A percentile compares a stretch with the other conserved stretches of the same genome.
phyloP scores from a whole-genome alignment of 2,113 vertebrate species.

The Phoenicopterus ruber region DNA sequence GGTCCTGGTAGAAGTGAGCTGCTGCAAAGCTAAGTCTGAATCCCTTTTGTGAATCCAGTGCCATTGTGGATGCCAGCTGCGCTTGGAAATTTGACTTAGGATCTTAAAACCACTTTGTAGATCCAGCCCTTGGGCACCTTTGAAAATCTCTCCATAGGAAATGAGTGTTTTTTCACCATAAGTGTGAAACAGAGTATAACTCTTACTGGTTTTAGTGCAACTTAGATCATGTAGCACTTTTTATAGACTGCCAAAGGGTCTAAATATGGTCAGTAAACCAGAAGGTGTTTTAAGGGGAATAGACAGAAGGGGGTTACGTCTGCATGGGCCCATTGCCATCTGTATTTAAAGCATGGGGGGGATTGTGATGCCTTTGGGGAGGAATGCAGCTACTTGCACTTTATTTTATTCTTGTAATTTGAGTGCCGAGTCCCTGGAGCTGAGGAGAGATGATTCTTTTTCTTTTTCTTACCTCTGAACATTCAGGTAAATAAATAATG shows the following conservation, averaged over 20 bases:
- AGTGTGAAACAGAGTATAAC: slow-evolving; percentile 27
- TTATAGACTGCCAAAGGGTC: slow-evolving; percentile 54
- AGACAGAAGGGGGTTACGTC: neutral
- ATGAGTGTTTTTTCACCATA: neutral
- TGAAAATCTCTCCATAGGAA: slow-evolving; percentile 35
- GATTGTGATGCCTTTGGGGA: neutral
- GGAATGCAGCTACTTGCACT: neutral
- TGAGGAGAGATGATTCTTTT: neutral
- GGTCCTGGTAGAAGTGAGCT: neutral
- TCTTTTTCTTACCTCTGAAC: neutral
- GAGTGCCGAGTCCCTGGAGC: neutral
- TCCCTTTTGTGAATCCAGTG: neutral
- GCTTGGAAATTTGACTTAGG: neutral
- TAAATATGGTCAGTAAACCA: slow-evolving; percentile 49
- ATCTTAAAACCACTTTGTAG: slow-evolving; percentile 26
- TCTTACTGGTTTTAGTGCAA: neutral
- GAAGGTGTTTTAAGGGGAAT: slow-evolving; percentile 18
- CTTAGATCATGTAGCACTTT: slow-evolving; percentile 43
- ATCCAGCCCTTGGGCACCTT: neutral
- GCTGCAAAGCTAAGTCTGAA: neutral
- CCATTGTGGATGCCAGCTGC: neutral
- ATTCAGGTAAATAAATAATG: neutral
- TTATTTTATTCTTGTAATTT: neutral
- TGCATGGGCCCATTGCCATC: neutral
- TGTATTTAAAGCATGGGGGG: neutral